A percentile compares a stretch with the other conserved stretches of the same genome.
Evolutionary conservation across 2,888 invertebrate genomes (phyloP).

Genomic region (Drosophila monieri): DNA sequence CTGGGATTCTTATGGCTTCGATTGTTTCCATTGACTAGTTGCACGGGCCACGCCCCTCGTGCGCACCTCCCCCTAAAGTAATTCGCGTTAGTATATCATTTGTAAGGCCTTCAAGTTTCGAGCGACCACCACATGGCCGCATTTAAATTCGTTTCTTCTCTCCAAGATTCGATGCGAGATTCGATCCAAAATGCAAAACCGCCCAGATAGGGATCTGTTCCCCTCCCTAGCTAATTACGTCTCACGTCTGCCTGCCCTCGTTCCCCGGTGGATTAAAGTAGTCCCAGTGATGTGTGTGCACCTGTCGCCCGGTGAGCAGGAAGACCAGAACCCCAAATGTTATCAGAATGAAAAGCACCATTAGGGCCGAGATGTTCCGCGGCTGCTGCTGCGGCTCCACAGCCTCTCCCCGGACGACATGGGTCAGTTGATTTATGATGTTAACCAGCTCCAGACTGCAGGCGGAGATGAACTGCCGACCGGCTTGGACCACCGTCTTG

Average conservation of each 20-base stretch:
- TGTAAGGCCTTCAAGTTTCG: conserved; percentile 74
- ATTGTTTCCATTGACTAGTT: conserved; percentile 60
- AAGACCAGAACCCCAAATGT: conserved; percentile 91
- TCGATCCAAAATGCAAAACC: conserved; percentile 79
- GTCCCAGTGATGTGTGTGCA: conserved; percentile 94
- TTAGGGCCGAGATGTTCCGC: conserved; percentile 89
- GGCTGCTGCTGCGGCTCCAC: conserved; percentile 80
- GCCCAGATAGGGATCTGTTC: conserved; percentile 45
- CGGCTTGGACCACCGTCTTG: conserved; percentile 87
- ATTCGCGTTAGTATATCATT: conserved; percentile 60
- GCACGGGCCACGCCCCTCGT: conserved; percentile 53
- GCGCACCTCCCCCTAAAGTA: conserved; percentile 65
- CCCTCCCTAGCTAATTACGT: conserved; percentile 17
- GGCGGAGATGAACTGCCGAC: conserved; percentile 89
- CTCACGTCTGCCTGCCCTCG: conserved; percentile 82
- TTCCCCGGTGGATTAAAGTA: conserved; percentile 92
- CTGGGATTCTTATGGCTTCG: conserved; percentile 46
- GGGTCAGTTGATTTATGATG: conserved; percentile 88
- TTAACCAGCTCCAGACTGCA: conserved; percentile 88
- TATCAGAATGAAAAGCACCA: conserved; percentile 91
- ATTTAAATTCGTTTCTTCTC: conserved; percentile 72
- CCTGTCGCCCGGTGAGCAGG: conserved; percentile 89
- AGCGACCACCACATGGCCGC: conserved; percentile 65
- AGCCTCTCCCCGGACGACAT: conserved; percentile 85
- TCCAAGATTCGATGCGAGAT: conserved; percentile 35